Evolutionary conservation across 2,113 vertebrate genomes (phyloP).

Genomic region (Nycticorax nycticorax): DNA sequence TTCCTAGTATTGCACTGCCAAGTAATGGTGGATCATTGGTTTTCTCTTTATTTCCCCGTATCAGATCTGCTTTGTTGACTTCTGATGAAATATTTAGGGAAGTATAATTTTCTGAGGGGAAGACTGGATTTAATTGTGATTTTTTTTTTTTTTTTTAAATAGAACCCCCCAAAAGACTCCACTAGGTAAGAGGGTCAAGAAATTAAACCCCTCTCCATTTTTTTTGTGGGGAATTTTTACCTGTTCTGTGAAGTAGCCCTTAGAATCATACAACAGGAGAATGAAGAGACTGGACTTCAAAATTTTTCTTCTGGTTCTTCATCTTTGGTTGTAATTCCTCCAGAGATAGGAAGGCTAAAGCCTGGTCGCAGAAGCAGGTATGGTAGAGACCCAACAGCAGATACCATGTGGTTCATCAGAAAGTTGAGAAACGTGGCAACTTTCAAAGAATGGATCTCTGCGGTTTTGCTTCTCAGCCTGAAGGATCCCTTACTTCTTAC

Average conservation of each 20-base stretch:
- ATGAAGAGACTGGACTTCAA: background rate
- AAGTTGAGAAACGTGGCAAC: background rate
- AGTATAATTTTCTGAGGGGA: background rate
- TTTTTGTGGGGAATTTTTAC: background rate
- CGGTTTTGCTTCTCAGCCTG: background rate
- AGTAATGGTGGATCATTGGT: background rate
- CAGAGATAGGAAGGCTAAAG: background rate
- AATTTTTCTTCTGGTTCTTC: background rate
- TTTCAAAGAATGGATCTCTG: background rate
- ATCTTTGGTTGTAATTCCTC: background rate
- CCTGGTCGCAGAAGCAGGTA: background rate
- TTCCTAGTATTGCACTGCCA: background rate
- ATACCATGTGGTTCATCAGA: background rate
- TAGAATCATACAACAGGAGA: background rate
- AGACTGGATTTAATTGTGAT: background rate
- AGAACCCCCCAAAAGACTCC: constrained; percentile 1
- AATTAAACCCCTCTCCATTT: background rate
- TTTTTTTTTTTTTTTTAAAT: background rate
- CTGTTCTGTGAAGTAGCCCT: background rate
- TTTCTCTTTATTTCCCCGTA: background rate
- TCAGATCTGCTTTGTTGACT: background rate
- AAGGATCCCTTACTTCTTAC: background rate
- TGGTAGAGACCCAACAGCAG: background rate
- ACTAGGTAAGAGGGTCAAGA: background rate
- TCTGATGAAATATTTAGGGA: constrained; percentile 14